Base-by-base conservation (phyloP, 2,888 invertebrate species). In the Mactromeris polynyma region DNA sequence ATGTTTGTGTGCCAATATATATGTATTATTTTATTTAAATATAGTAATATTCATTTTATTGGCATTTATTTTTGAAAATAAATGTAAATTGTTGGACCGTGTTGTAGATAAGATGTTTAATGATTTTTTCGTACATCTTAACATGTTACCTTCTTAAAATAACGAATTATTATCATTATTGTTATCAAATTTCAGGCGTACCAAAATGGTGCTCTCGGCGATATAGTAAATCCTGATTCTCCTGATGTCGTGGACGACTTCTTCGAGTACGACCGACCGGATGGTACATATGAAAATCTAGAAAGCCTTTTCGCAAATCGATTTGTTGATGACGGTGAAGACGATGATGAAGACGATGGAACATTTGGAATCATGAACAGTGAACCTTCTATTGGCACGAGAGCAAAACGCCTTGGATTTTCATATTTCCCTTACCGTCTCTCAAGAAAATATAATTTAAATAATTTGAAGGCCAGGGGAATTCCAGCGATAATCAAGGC, bases 321-420 rank as follows among this genome's bases (percentile, higher is more conserved):
- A 38, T 51, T 46, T 38, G 78, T 77, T 54, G 51, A 38, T 38
- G 73, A 77, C 11, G 40, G 9, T 40, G 51, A 51, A 42, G 54
- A 83, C 6, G 54, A 21, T 14, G 73, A 77, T 33, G 21, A 7
- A 26, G 26, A 54, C 78, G 78, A 54, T 54, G 46, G n/a, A 9
- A 31, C 26, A 21, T 46, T 42, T 36, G 54, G 40, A 26, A 54
- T 78, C 26, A 69, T 84, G 40, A 54, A 78, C 54, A 84, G 77
- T 58, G 33, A 21, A 33, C 36, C 46, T 21, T 31, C 21, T 46
- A 73, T 83, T 33, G 83, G 83, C 0, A 36, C 84, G 9, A 46
- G 84, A 78, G 84, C 78, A 36, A 84, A 84, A 58, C 84, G 84
- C 14, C 84, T 84, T 51, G 84, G 84, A 26, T 84, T 78, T 84